phyloP scores from a whole-genome alignment of 2,797 vertebrate genomes.

The Coregonus sp. region DNA sequence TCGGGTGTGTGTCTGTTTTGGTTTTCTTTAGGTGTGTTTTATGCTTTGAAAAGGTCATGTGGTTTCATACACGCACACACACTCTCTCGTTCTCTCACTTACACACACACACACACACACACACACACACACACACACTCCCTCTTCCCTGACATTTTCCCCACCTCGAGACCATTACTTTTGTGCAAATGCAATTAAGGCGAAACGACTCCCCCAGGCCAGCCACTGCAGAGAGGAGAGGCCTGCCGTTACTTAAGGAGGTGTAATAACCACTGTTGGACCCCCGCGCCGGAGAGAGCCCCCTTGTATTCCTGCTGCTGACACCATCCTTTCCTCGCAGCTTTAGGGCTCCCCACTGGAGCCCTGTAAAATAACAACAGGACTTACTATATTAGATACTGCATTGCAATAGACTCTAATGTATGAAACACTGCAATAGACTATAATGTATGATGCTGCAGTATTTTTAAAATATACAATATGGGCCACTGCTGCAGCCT shows the following conservation, averaged over 20 bases:
- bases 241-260: conserved; percentile 28
- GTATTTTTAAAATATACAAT: no score
- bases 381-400: not conserved
- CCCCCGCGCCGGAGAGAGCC: not conserved
- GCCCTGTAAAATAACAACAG: not conserved
- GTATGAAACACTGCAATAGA: not conserved
- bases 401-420: not conserved
- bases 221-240: conserved; percentile 22
- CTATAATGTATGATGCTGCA: no score
- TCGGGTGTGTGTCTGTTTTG: not conserved
- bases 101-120: not conserved
- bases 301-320: conserved; percentile 24
- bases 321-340: conserved; percentile 22
- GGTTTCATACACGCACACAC: not conserved
- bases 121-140: not conserved
- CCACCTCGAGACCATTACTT: conserved; percentile 23
- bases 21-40: not conserved
- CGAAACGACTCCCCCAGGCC: conserved; percentile 66
- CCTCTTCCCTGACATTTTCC: not conserved
- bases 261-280: conserved; percentile 32
- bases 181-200: conserved; percentile 74
- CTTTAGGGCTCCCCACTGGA: conserved; percentile 8
- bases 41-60: not conserved
- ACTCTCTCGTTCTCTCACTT: not conserved
- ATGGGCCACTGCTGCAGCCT: no score